These are phyloP conservation scores for Drosophila mojavensis DNA, from an alignment of 1,140 invertebrate genomes.

Conservation along the genomic window DNA sequence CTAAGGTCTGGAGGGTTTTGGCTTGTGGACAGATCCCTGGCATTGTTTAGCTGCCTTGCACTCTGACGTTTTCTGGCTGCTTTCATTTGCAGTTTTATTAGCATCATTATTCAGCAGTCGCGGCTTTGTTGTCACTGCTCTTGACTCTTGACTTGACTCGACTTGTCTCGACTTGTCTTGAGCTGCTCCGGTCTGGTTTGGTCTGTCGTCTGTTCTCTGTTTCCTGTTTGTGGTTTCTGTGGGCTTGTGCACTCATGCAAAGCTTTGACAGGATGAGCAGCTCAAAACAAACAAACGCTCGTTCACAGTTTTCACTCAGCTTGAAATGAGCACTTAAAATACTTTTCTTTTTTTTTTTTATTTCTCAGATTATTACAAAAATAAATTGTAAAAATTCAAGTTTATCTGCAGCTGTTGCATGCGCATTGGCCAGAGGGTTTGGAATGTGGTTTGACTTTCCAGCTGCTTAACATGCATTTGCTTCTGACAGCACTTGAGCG, in stretches of 20 bases:
- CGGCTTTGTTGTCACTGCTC: conserved; percentile 32
- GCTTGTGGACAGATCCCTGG: background rate
- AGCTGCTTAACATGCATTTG: conserved; percentile 1
- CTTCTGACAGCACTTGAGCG: background rate
- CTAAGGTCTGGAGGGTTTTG: background rate
- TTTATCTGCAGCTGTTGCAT: conserved; percentile 7
- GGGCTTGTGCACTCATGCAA: conserved; percentile 42
- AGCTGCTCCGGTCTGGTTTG: background rate
- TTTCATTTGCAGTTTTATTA: conserved; percentile 66
- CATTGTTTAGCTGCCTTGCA: conserved; percentile 40
- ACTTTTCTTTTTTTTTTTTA: conserved; percentile 41
- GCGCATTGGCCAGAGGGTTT: background rate
- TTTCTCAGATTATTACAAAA: conserved; percentile 2
- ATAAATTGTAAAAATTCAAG: background rate
- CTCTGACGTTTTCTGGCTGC: conserved; percentile 41
- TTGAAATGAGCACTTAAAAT: conserved; percentile 22
- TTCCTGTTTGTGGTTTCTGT: conserved; percentile 25
- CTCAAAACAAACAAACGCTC: conserved; percentile 26
- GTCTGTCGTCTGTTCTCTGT: no score
- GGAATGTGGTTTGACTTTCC: background rate
- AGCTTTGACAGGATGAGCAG: background rate
- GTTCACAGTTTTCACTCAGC: conserved; percentile 9
- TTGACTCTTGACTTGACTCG: conserved; percentile 14
- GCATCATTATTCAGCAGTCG: conserved; percentile 59
- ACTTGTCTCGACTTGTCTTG: background rate